Conservation (phyloP, 2,797 vertebrate genomes). For the Bryconaethiops microstoma region DNA sequence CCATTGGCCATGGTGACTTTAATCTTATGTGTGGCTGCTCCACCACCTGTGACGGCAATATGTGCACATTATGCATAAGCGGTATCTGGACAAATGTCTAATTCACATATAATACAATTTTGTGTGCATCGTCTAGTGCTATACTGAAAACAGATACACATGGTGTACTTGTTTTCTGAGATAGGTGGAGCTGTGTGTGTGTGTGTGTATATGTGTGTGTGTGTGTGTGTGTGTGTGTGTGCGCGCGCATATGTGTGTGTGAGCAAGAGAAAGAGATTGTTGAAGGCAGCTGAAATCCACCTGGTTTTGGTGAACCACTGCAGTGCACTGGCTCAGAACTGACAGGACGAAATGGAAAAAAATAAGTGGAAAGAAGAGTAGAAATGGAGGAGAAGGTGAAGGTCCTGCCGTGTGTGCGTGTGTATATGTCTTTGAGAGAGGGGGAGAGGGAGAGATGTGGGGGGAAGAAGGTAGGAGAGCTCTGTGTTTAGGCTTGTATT, state of each 20-base stretch:
- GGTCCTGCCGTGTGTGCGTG: background rate
- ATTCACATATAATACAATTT: background rate
- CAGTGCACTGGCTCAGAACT: conserved; percentile 41
- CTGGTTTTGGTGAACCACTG: conserved; percentile 40
- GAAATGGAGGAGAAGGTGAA: no score
- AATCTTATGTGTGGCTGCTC: no score
- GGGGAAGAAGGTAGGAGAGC: no score
- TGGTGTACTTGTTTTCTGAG: background rate
- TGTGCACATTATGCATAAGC: no score
- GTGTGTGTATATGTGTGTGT: no score
- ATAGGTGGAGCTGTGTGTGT: background rate
- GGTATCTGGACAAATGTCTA: no score
- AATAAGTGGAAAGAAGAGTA: conserved; percentile 20
- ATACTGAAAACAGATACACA: background rate
- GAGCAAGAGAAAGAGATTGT: conserved; percentile 8
- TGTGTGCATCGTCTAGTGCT: background rate
- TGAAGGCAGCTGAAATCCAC: conserved; percentile 34
- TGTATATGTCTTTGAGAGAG: background rate
- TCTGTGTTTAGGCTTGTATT: background rate
- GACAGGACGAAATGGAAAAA: conserved; percentile 26
- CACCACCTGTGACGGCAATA: no score
- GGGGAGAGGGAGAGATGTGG: no score
- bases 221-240: no score
- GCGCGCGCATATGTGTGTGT: no score
- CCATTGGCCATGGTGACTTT: no score